Evolutionary conservation across 2,888 invertebrate species (phyloP).

Genomic region (Cyclophora punctaria): DNA sequence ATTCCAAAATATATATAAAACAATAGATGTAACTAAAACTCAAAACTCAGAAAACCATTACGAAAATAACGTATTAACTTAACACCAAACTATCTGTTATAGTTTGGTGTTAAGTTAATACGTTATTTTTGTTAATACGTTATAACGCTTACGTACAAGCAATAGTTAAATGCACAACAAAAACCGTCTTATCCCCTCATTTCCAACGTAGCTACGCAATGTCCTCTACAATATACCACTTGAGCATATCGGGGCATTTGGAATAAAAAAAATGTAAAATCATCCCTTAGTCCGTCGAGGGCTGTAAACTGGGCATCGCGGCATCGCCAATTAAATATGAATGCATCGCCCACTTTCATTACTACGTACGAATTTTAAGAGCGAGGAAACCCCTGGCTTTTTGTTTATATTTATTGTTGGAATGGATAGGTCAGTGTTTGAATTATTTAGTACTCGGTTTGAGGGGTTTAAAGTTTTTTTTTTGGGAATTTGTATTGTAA

Average conservation of each 20-base stretch:
- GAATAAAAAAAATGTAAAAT: constrained; percentile 60
- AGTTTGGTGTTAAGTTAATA: too few species aligned
- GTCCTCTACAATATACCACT: constrained; percentile 71
- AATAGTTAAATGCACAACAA: not conserved
- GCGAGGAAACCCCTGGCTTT: constrained; percentile 11
- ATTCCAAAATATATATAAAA: too few species aligned
- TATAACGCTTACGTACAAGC: too few species aligned
- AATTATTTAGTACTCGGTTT: constrained; percentile 24
- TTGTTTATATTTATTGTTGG: constrained; percentile 24
- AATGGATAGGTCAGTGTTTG: constrained; percentile 25
- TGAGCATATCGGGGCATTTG: constrained; percentile 61
- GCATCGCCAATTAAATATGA: constrained; percentile 69
- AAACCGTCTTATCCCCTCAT: constrained; percentile 24
- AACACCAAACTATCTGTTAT: too few species aligned
- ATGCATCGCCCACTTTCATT: constrained; percentile 52
- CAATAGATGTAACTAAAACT: not conserved
- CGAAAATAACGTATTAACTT: not conserved
- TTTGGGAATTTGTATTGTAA: too few species aligned
- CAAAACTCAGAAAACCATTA: not conserved
- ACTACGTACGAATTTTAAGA: constrained; percentile 43
- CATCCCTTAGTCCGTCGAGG: constrained; percentile 53
- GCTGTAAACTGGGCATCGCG: constrained; percentile 56
- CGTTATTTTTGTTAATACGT: too few species aligned
- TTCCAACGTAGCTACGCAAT: constrained; percentile 31
- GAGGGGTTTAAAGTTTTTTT: too few species aligned